Base-by-base conservation (phyloP, 2,797 vertebrate species). In the Ambastaia sidthimunki region DNA sequence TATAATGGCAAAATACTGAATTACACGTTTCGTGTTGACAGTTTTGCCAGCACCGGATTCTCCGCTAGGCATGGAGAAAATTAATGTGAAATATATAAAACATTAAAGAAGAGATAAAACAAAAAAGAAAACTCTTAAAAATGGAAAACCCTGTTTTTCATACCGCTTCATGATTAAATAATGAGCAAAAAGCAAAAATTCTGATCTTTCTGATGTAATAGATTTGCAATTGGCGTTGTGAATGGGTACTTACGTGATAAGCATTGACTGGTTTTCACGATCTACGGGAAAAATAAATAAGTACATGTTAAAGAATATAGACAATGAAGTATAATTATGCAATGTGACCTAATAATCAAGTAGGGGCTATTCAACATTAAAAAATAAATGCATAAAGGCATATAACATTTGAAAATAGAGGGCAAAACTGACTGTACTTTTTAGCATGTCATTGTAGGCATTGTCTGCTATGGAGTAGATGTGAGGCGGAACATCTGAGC, bases 31-130 rank as follows among this genome's bases (percentile, higher is more conserved):
- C 86, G 96, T 98, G 95, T 99, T 99, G 91, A 99, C 97, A 52
- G 97, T 98, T 93, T 99, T 98, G 89, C 97, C 97, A 84, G 97
- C 96, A 86, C 97, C 96, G 28, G 97, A 99, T 91, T 98, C 97
- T 83, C 97, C 97, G 37, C 97, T 98, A 95, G 86, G 93, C 81
- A 78, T 80, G 80, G 68, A 80, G 52, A 82, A 68, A 77, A 82
- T 73, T 31, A 21, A 69, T 59, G 71, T 84, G 76, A 79, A 74
- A 72, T 57, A 80, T 31, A 79, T 41, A 62, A 48, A 78, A 62
- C 54, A 76, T 71, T 68, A 59, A 21, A 68, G 59, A 67, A 75
- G 65, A 81, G 54, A 12, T 44, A 18, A 77, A 60, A 71, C n/a
- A 47, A 48, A 77, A 65, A 59, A 11, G 1, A 16, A 82, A 84